A percentile compares a stretch with the other conserved stretches of the same genome.
phyloP scores from a whole-genome alignment of 2,888 invertebrate species.

The Drosophila kuntzei region DNA sequence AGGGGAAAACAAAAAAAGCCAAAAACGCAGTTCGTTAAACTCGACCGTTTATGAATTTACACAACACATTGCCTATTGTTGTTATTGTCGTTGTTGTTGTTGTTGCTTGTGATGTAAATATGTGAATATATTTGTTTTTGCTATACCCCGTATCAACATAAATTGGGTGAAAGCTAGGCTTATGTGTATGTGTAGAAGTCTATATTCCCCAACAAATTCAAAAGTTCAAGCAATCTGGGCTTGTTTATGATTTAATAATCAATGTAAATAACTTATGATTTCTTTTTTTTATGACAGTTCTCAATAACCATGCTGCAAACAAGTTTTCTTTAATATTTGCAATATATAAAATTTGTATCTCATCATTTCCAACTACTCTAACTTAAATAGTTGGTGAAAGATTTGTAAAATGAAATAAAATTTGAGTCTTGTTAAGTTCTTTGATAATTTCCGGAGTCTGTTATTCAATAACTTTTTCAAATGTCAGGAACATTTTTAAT shows the following conservation, averaged over 20 bases:
- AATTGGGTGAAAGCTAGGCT: not conserved
- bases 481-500: too few species aligned
- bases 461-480: too few species aligned
- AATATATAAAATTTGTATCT: not conserved
- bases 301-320: not conserved
- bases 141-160: conserved; percentile 15
- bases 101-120: conserved; percentile 15
- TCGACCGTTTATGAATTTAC: conserved; percentile 69
- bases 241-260: not conserved
- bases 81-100: conserved; percentile 19
- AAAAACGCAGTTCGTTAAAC: conserved; percentile 73
- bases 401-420: too few species aligned
- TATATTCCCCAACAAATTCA: not conserved
- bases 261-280: not conserved
- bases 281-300: not conserved
- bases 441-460: not conserved
- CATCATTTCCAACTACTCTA: not conserved
- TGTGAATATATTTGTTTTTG: conserved; percentile 13
- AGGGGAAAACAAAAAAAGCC: conserved; percentile 29
- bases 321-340: not conserved
- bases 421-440: not conserved
- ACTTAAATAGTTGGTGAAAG: too few species aligned
- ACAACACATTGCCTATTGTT: conserved; percentile 52
- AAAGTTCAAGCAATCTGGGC: not conserved
- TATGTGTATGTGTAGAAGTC: not conserved